Evolutionary conservation across 2,888 invertebrate species (phyloP), one percentile per base, ranked within the genome.

Genomic region (Drosophila stalkeri): DNA sequence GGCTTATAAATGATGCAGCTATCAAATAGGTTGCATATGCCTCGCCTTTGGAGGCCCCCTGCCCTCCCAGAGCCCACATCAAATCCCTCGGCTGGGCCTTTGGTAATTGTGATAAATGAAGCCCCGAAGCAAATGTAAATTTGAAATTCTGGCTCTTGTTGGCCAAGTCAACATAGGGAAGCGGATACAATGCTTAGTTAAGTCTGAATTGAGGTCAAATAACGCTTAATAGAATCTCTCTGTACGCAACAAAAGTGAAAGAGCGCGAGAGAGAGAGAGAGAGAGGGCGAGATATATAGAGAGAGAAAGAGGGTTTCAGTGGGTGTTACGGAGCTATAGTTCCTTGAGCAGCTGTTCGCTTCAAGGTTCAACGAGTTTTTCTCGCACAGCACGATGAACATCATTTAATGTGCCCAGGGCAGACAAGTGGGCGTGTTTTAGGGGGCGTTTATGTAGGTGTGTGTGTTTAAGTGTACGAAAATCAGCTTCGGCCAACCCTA

Each of bases 361-460:
- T 70, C 62, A 69, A 59, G 80, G 62, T 64, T 64, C 63, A 69
- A 63, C 73, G 84, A 73, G 72, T 75, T 81, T 77, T 73, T 54
- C 51, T 35, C 56, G 54, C 59, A 69, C 67, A 70, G 66, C 54
- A 72, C 82, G 72, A 72, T 82, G 70, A 79, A 65, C 82, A 70
- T 64, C 63, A 66, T 74, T 79, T 76, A 82, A 72, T 75, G 72
- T 64, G 51, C 59, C 60, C 59, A 2, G 46, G 69, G 61, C 75
- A 41, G 65, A 59, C 67, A 78, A 75, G 59, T 80, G 39, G 55
- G 59, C 27, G 27, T 41, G 75, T 37, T n/a, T 41, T 43, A 4
- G 43, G 23, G 11, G 39, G 41, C 41, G 41, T 12, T 18, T n/a
- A 2, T 44, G 18, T n/a, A 18, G 18, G 43, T 43, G 56, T 43